These are phyloP conservation scores for Gnatocerus cornutus DNA, from an alignment of 2,888 invertebrate genomes.

Conservation along the genomic window DNA sequence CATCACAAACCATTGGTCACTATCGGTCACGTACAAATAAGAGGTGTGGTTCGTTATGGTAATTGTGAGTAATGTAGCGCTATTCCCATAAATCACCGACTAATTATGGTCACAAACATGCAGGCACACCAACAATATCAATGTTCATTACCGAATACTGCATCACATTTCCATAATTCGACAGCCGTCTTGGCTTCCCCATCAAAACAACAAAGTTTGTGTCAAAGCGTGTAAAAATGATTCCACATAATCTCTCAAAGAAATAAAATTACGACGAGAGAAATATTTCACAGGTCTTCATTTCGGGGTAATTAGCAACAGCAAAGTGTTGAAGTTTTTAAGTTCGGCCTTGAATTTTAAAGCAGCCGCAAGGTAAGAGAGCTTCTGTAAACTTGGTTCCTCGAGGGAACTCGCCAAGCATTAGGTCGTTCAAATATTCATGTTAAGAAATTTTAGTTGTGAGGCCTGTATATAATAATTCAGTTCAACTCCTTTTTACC, in stretches of 20 bases:
- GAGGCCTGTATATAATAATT: slow-evolving; percentile 60
- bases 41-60: slow-evolving; percentile 69
- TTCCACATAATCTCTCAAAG: slow-evolving; percentile 15
- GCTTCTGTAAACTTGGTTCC: slow-evolving; percentile 55
- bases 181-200: background rate
- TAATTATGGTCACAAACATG: slow-evolving; percentile 70
- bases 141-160: slow-evolving; percentile 65
- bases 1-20: slow-evolving; percentile 54
- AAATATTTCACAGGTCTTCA: slow-evolving; percentile 22
- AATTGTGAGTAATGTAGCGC: slow-evolving; percentile 70
- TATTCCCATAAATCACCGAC: slow-evolving; percentile 68
- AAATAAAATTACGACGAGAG: slow-evolving; percentile 14
- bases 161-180: slow-evolving; percentile 19
- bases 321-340: slow-evolving; percentile 13
- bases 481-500: slow-evolving; percentile 43
- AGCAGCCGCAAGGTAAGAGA: slow-evolving; percentile 42
- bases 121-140: slow-evolving; percentile 69
- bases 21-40: slow-evolving; percentile 63
- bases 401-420: slow-evolving; percentile 57
- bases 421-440: slow-evolving; percentile 62
- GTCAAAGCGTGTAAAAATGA: slow-evolving; percentile 1
- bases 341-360: slow-evolving; percentile 36
- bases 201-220: background rate
- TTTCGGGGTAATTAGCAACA: slow-evolving; percentile 23
- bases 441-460: slow-evolving; percentile 60